A percentile compares a stretch with the other conserved stretches of the same genome.
Conservation (phyloP, 2,888 invertebrate species). For the Gortyna flavago region DNA sequence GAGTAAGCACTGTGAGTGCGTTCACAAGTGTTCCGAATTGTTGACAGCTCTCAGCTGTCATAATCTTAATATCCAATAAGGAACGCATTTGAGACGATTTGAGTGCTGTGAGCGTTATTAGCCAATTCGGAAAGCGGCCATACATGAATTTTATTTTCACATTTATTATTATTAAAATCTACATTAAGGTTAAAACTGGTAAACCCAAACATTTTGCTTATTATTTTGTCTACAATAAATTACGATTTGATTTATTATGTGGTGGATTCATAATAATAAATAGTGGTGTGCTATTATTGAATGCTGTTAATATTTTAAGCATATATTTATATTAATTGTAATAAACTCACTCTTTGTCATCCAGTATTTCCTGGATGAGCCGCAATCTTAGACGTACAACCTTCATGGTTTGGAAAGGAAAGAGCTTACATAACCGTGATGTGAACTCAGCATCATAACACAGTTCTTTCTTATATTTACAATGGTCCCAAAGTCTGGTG, state of each 20-base stretch:
- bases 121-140: no score
- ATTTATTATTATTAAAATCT: background rate
- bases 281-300: no score
- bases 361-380: slow-evolving; percentile 92
- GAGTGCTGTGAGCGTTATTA: no score
- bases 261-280: background rate
- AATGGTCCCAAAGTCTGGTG: slow-evolving; percentile 95
- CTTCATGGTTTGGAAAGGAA: slow-evolving; percentile 97
- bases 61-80: no score
- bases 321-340: background rate
- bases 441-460: slow-evolving; percentile 91
- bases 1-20: no score
- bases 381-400: slow-evolving; percentile 94
- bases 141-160: background rate
- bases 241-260: background rate
- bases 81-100: no score
- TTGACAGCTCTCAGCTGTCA: no score
- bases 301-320: background rate
- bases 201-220: background rate
- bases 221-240: background rate
- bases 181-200: background rate
- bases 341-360: slow-evolving; percentile 92
- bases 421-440: slow-evolving; percentile 94
- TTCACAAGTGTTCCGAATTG: no score
- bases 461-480: slow-evolving; percentile 90